Evolutionary conservation across 2,797 vertebrate genomes (phyloP).

Genomic region (Ceryle rudis): DNA sequence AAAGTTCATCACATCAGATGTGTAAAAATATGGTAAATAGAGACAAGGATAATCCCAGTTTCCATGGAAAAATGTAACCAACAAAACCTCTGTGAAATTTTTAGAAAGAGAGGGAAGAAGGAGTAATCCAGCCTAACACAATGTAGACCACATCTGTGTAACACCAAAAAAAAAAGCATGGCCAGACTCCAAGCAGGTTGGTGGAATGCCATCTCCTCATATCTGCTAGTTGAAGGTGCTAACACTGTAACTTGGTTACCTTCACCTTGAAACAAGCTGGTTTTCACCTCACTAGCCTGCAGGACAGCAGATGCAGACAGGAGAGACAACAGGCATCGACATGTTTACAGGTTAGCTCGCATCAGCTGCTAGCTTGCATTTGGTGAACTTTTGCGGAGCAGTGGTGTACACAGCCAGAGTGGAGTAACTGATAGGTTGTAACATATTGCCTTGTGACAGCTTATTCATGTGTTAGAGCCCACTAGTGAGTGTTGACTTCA

Average conservation of each 20-base stretch:
- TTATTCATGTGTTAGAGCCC: neutral
- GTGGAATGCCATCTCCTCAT: neutral
- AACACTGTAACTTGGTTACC: neutral
- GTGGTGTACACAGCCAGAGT: neutral
- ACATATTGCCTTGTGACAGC: neutral
- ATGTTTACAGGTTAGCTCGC: neutral
- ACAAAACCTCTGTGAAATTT: neutral
- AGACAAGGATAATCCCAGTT: neutral
- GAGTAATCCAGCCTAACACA: neutral
- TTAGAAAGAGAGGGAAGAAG: neutral
- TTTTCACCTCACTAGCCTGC: neutral
- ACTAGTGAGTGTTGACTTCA: neutral
- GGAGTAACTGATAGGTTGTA: neutral
- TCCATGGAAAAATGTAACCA: neutral
- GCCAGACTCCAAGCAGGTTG: neutral
- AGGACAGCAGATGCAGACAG: neutral
- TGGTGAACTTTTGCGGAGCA: neutral
- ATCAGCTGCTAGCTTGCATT: neutral
- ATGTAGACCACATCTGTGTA: neutral
- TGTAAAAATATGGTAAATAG: neutral
- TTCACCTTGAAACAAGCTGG: neutral
- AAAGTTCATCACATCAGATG: constrained; percentile 7
- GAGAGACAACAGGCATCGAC: neutral
- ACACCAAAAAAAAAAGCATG: neutral
- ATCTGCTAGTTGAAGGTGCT: neutral